These are phyloP conservation scores for Barypeithes pellucidus DNA, from an alignment of 2,888 invertebrate genomes.

Conservation along the genomic window DNA sequence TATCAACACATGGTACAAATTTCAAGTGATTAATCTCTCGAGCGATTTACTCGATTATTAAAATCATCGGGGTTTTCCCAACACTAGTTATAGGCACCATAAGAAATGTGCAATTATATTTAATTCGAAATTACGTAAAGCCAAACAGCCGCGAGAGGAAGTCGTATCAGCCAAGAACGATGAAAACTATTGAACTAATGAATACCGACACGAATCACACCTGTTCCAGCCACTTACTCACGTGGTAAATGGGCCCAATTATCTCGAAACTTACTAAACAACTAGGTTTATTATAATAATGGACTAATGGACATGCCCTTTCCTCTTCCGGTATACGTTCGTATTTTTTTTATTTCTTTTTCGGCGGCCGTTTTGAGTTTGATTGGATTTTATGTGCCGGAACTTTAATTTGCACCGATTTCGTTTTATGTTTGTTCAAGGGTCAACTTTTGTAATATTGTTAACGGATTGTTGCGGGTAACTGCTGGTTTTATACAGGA, in stretches of 20 bases:
- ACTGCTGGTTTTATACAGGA: too few relatives aligned
- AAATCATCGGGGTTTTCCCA: too few relatives aligned
- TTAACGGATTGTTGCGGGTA: too few relatives aligned
- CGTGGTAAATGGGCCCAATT: constrained; percentile 44
- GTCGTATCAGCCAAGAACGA: constrained; percentile 19
- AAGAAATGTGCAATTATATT: constrained; percentile 15
- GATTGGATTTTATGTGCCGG: constrained; percentile 9
- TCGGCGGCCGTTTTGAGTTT: constrained; percentile 10
- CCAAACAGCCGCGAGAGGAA: constrained; percentile 13
- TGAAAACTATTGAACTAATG: constrained; percentile 43
- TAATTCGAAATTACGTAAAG: constrained; percentile 15
- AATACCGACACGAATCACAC: constrained; percentile 46
- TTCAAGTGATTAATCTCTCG: too few relatives aligned
- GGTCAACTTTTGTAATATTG: too few relatives aligned
- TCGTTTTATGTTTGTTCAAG: too few relatives aligned
- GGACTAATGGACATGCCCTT: constrained; percentile 46
- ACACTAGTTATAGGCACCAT: too few relatives aligned
- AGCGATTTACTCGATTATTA: too few relatives aligned
- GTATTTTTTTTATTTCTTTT: constrained; percentile 31
- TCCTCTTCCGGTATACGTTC: constrained; percentile 37
- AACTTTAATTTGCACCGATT: not conserved
- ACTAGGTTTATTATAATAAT: constrained; percentile 30
- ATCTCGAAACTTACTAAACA: constrained; percentile 38
- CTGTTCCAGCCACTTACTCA: constrained; percentile 43
- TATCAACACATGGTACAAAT: too few relatives aligned